Percentiles rank a stretch among this genome's conserved stretches.
Conservation (phyloP, 2,113 vertebrate genomes). For the Pterophyllum scalare region DNA sequence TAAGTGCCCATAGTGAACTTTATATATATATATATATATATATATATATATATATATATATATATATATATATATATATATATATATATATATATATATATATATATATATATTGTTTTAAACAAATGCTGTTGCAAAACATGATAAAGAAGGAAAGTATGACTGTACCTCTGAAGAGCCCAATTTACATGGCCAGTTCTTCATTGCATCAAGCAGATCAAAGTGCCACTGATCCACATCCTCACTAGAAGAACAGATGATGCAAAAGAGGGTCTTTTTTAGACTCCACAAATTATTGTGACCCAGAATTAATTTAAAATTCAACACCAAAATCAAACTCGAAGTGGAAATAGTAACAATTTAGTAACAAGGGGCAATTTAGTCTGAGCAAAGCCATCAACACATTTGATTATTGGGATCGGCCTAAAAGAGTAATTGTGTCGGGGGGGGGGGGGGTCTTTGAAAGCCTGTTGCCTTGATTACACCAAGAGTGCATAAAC, state of each 20-base stretch:
- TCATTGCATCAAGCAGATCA: constrained; percentile 63
- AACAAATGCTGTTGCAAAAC: not conserved
- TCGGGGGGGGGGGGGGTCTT: not conserved
- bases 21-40: too few species aligned
- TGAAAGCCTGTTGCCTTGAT: not conserved
- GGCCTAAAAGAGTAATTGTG: constrained; percentile 39
- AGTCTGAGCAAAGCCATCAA: constrained; percentile 29
- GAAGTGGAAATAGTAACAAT: constrained; percentile 16
- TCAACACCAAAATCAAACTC: constrained; percentile 30
- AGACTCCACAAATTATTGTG: constrained; percentile 11
- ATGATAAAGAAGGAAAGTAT: not conserved
- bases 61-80: too few species aligned
- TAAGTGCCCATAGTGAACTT: too few species aligned
- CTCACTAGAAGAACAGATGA: constrained; percentile 40
- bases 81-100: too few species aligned
- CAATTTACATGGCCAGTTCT: constrained; percentile 26
- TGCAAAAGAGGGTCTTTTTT: constrained; percentile 1
- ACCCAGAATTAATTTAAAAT: constrained; percentile 34
- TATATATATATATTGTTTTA: too few species aligned
- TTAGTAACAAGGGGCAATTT: constrained; percentile 4
- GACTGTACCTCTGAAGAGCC: constrained; percentile 38
- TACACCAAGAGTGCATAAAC: not conserved
- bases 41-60: too few species aligned
- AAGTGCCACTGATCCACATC: constrained; percentile 73
- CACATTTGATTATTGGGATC: constrained; percentile 20